phyloP scores from a whole-genome alignment of 2,888 invertebrate species.

The Ophion ellenae region DNA sequence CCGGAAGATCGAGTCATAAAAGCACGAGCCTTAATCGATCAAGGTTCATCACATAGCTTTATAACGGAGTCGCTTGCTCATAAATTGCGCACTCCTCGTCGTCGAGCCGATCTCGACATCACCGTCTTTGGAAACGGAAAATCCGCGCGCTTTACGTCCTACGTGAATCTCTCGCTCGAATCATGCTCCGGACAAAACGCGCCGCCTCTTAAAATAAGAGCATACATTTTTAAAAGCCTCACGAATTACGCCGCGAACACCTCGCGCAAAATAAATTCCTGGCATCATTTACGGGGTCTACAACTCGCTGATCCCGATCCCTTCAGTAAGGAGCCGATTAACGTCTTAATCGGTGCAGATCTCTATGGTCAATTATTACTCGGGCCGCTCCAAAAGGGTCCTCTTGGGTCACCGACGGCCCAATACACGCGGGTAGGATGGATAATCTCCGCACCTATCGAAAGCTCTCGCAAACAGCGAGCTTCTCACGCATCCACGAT shows the following conservation, averaged over 20 bases:
- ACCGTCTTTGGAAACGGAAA: conserved; percentile 43
- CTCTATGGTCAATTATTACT: conserved; percentile 39
- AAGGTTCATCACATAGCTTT: conserved; percentile 64
- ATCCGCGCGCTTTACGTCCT: background rate
- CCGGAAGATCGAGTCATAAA: conserved; percentile 10
- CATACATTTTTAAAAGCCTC: background rate
- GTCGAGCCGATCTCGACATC: conserved; percentile 45
- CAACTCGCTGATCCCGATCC: conserved; percentile 8
- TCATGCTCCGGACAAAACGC: background rate
- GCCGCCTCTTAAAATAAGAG: background rate
- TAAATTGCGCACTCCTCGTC: conserved; percentile 41
- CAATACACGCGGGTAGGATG: conserved; percentile 58
- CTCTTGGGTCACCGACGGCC: conserved; percentile 15
- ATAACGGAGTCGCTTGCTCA: conserved; percentile 59
- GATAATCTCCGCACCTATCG: conserved; percentile 53
- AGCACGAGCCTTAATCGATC: conserved; percentile 50
- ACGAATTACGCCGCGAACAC: background rate
- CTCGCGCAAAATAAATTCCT: background rate
- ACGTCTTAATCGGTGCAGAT: conserved; percentile 51
- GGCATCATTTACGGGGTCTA: background rate
- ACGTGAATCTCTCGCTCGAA: conserved; percentile 1
- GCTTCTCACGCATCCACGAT: conserved; percentile 2
- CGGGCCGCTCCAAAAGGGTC: conserved; percentile 20
- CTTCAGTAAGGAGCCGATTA: conserved; percentile 36
- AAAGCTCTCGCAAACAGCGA: background rate